Evolutionary conservation across 2,797 vertebrate genomes (phyloP).

Genomic region (Dromococcyx pavoninus): DNA sequence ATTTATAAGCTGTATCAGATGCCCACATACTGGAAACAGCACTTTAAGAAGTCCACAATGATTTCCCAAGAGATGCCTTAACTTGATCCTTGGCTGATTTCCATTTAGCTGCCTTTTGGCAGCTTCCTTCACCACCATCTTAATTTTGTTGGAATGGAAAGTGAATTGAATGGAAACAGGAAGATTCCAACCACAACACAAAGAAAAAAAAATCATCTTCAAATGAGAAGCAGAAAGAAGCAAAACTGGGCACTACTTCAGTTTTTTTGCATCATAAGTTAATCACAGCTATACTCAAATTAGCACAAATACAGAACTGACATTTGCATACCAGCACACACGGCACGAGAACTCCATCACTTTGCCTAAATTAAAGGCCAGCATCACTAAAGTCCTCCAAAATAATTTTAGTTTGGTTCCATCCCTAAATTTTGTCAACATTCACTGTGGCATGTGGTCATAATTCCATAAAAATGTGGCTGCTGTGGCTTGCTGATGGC

Average conservation of each 20-base stretch:
- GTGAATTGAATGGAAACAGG: background rate
- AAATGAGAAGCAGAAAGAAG: slow-evolving; percentile 40
- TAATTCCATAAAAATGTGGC: background rate
- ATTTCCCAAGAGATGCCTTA: background rate
- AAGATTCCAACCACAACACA: slow-evolving; percentile 23
- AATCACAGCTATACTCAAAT: slow-evolving; percentile 16
- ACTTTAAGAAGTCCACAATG: background rate
- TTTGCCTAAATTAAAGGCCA: background rate
- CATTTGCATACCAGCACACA: background rate
- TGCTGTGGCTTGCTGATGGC: background rate
- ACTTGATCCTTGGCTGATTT: background rate
- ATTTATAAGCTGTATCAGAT: slow-evolving; percentile 9
- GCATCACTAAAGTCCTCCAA: background rate
- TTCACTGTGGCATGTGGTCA: background rate
- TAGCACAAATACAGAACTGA: background rate
- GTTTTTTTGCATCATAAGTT: background rate
- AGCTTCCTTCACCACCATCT: background rate
- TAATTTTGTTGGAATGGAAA: slow-evolving; percentile 10
- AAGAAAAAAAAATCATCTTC: background rate
- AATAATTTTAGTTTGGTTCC: background rate
- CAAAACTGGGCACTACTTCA: background rate
- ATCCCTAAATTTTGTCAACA: background rate
- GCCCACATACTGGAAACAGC: background rate
- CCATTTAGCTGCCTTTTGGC: background rate
- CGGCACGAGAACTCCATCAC: background rate